Base-by-base conservation (phyloP, 2,797 vertebrate genomes). In the Chelidonichthys spinosus region DNA sequence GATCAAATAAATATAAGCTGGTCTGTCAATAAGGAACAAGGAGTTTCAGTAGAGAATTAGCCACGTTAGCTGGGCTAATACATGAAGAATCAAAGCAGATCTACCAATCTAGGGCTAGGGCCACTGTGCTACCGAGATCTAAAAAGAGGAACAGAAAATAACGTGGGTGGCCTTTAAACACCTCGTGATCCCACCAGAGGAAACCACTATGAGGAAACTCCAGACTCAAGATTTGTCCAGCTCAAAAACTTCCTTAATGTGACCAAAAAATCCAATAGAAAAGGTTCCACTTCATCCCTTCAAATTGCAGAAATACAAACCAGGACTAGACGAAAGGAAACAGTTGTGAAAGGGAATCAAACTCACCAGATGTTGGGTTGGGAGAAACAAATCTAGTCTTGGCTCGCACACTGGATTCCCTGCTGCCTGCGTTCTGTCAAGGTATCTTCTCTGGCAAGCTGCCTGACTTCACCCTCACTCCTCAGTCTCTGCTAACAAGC, bases 351-450 rank as follows among this genome's bases (percentile, higher is more conserved):
- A 33, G 1, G 11, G 3, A 33, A 11, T 53, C 3, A 33, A 33
- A 15, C 52, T 54, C 32, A 54, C 52, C 3, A 3, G 50, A 14
- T 14, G 50, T 53, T 13, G 11, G 52, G 13, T 15, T 54, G 13
- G 5, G 44, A 46, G 44, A 17, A 15, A 46, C 6, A 17, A 4
- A 52, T 15, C 43, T 1, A 4, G 43, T 15, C 25, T 33, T 33
- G 32, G 52, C 33, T 33, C 33, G 6, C 6, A n/a, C 47, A 50
- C 47, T 25, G 47, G 47, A 18, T 33, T 7, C 11, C 0, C 52
- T 14, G 52, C 25, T 33, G 0, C 33, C 25, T 33, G 10, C 11
- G 0, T 5, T 14, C 6, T 0, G 11, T 53, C 32, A 0, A 33
- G 11, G 52, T 33, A 14, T 3, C 1, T 6, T n/a, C 17, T 15